phyloP scores from a whole-genome alignment of 1,140 invertebrate genomes.

The Heliconius eleuchia region DNA sequence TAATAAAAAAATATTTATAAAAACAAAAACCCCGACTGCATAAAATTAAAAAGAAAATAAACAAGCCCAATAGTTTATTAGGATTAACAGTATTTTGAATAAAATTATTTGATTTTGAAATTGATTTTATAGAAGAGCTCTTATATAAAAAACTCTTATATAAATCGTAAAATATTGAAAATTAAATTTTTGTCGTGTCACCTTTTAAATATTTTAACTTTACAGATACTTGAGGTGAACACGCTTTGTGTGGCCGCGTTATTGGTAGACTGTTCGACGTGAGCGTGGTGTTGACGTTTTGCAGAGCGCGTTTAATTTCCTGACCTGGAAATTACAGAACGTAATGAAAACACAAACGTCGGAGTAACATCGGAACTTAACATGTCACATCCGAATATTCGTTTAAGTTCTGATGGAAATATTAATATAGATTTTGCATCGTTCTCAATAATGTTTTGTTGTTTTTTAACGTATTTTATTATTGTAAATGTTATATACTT shows the following conservation, averaged over 20 bases:
- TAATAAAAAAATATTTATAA: too few species aligned
- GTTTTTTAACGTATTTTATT: too few species aligned
- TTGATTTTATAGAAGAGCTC: too few species aligned
- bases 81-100: too few species aligned
- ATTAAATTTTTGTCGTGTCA: neutral
- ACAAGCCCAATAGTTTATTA: too few species aligned
- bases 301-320: slow-evolving; percentile 61
- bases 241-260: neutral
- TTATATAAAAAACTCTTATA: neutral
- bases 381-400: slow-evolving; percentile 34
- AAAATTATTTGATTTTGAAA: too few species aligned
- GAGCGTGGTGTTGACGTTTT: slow-evolving; percentile 32
- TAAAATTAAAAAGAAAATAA: too few species aligned
- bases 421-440: neutral
- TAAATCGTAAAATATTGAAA: neutral
- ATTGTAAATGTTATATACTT: too few species aligned
- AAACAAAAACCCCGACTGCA: too few species aligned
- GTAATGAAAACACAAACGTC: slow-evolving; percentile 63
- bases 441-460: too few species aligned
- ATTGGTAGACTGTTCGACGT: slow-evolving; percentile 15
- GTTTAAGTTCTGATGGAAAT: neutral
- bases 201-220: neutral
- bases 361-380: slow-evolving; percentile 50
- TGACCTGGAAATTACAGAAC: slow-evolving; percentile 63
- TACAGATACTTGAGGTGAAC: neutral